Conservation (phyloP, 1,140 invertebrate genomes). For the Drosophila nigrodunni region DNA sequence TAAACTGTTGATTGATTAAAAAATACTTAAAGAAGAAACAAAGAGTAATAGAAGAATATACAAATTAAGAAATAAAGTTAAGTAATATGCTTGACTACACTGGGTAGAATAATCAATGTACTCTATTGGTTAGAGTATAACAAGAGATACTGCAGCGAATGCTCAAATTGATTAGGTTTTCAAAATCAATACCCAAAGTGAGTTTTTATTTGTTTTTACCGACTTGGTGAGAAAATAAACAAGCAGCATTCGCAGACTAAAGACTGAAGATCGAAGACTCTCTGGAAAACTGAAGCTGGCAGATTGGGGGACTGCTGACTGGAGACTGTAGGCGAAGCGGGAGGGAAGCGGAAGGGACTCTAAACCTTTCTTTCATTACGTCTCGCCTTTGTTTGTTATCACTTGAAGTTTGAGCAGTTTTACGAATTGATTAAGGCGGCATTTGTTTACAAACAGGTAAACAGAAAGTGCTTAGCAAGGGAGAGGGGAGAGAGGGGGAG, state of each 20-base stretch:
- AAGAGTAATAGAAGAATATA: too few relatives aligned
- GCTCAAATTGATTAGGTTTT: slow-evolving; percentile 78
- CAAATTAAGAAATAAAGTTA: background rate
- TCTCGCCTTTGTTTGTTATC: slow-evolving; percentile 81
- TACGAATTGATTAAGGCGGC: slow-evolving; percentile 77
- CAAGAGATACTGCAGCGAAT: slow-evolving; percentile 26
- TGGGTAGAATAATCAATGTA: background rate
- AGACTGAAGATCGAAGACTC: background rate
- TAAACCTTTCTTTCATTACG: slow-evolving; percentile 66
- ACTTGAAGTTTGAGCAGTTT: slow-evolving; percentile 71
- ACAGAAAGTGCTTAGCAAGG: slow-evolving; percentile 42
- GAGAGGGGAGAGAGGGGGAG: slow-evolving; percentile 9
- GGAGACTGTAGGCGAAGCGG: background rate
- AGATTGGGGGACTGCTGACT: background rate
- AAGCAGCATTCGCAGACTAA: slow-evolving; percentile 39
- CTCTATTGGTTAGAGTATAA: slow-evolving; percentile 16
- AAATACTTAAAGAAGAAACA: too few relatives aligned
- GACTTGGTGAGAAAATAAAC: slow-evolving; percentile 78
- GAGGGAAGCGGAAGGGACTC: background rate
- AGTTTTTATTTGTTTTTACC: slow-evolving; percentile 69
- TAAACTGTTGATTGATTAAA: background rate
- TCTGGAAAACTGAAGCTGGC: too few relatives aligned
- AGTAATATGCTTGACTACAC: background rate
- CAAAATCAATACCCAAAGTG: slow-evolving; percentile 70
- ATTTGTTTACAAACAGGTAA: slow-evolving; percentile 79